A percentile compares a stretch with the other conserved stretches of the same genome.
These are phyloP conservation scores for Synanthedon tipuliformis DNA, from an alignment of 2,888 invertebrate species.

Conservation along the genomic window DNA sequence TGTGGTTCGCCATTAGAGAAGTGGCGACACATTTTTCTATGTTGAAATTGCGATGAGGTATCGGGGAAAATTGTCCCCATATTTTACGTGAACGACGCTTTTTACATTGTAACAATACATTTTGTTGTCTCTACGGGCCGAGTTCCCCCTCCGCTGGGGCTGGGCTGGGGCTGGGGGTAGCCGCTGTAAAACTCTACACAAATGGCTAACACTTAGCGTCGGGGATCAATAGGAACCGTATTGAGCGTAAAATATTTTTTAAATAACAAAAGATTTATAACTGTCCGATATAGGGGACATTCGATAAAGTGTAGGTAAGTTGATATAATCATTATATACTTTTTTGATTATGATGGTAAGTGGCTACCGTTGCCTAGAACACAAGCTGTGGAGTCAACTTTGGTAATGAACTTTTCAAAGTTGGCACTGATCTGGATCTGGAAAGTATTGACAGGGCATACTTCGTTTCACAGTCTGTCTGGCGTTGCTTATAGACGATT, in stretches of 20 bases:
- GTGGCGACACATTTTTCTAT: not conserved
- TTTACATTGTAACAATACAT: not conserved
- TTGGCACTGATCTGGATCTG: too few species aligned
- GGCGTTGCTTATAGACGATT: too few species aligned
- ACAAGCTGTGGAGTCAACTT: too few species aligned
- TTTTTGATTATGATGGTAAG: too few species aligned
- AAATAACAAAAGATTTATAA: not conserved
- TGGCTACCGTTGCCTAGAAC: too few species aligned
- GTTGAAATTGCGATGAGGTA: not conserved
- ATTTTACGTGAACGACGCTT: conserved; percentile 10
- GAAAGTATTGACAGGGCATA: too few species aligned
- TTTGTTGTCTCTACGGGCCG: not conserved
- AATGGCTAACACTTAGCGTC: not conserved
- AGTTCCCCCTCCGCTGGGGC: not conserved
- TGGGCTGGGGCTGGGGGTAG: not conserved
- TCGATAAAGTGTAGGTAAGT: too few species aligned
- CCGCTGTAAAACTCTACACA: not conserved
- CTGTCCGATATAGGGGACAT: too few species aligned
- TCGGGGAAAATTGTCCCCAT: conserved; percentile 5
- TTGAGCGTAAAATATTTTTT: not conserved
- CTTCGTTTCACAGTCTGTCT: too few species aligned
- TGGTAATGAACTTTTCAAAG: too few species aligned
- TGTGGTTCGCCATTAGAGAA: too few species aligned
- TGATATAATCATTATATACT: too few species aligned
- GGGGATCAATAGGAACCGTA: not conserved